Evolutionary conservation across 2,113 vertebrate genomes (phyloP), one percentile per base, ranked within the genome.

Genomic region (Ochotona curzoniae): DNA sequence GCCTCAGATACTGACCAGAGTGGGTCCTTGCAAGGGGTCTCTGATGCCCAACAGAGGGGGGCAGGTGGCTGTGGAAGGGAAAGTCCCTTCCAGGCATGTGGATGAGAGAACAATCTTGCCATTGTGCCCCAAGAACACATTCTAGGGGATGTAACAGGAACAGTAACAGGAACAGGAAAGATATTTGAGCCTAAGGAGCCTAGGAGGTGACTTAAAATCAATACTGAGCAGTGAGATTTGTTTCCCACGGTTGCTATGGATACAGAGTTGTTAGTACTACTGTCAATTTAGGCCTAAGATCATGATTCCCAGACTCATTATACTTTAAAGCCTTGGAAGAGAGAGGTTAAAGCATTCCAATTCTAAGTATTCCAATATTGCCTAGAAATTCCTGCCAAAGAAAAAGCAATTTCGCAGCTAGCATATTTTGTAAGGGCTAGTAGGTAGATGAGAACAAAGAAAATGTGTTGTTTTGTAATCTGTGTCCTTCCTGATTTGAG

Each of bases 361-460:
- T 57, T 18, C 13, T 23, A 78, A 61, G 2, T 38, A 87, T 76
- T 76, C 63, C 54, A 94, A 14, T 60, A 26, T 70, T 57, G n/a
- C 15, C 47, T 92, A 93, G 60, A 90, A 63, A 26, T 35, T n/a
- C 60, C 28, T 93, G 32, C 49, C 49, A 83, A 93, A 86, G 54
- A 71, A 74, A 95, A 92, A 69, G 32, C 51, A 80, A 67, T 20
- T 76, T 93, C 88, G 74, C 71, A 90, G 28, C 63, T 70, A 75
- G 38, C 11, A 75, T 54, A 83, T 92, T 91, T 91, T 75, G 51
- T 32, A 30, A 83, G 76, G 13, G n/a, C 71, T 79, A 61, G 4
- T 25, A 86, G 47, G 47, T 61, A 79, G 67, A 20, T 30, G 15
- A 89, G 9, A 44, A 54, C 89, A 91, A 80, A 92, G n/a, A 35